Conservation (phyloP, 2,797 vertebrate genomes). For the Nasua narica region DNA sequence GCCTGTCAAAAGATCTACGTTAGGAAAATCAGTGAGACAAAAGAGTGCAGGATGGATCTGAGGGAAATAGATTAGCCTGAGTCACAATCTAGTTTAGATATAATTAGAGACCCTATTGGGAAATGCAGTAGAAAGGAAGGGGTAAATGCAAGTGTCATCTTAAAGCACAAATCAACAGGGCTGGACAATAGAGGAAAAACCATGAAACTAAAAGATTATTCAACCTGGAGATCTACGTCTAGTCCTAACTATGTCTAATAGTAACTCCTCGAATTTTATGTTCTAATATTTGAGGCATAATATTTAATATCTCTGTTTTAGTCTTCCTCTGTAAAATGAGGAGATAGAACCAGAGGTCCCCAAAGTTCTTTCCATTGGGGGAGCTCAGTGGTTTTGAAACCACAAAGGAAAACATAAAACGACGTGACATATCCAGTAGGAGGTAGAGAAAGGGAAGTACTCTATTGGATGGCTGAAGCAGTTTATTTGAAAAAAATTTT, state of each 20-base stretch:
- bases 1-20: background rate
- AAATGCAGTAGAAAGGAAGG: background rate
- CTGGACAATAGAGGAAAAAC: background rate
- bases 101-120: background rate
- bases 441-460: background rate
- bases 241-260: background rate
- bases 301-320: background rate
- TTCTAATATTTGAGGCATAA: background rate
- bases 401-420: background rate
- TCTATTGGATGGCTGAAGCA: background rate
- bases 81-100: background rate
- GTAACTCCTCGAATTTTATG: background rate
- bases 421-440: background rate
- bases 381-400: background rate
- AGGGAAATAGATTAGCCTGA: background rate
- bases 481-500: background rate
- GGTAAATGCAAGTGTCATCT: background rate
- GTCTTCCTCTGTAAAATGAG: constrained; percentile 7
- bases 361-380: background rate
- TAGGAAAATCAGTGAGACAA: background rate
- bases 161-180: background rate
- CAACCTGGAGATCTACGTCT: background rate
- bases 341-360: background rate
- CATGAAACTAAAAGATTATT: background rate
- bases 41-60: background rate